Percentiles rank a stretch among this genome's conserved stretches.
Evolutionary conservation across 2,888 invertebrate species (phyloP).

Genomic region (Vesta saturnalis): DNA sequence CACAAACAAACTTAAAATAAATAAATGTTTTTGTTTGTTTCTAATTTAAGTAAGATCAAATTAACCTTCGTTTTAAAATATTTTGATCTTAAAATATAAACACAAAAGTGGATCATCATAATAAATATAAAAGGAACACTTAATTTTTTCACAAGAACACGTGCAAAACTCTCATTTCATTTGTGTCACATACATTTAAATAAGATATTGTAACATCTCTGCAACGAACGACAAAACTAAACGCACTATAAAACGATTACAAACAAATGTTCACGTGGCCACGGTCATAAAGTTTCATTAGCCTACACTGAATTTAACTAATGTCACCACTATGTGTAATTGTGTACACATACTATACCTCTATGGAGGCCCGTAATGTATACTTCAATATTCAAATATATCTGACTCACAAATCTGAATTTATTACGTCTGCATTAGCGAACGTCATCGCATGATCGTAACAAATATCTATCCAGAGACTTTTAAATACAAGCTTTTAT

Average conservation of each 20-base stretch:
- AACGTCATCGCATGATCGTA: slow-evolving; percentile 59
- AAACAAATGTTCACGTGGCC: slow-evolving; percentile 30
- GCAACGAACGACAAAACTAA: slow-evolving; percentile 15
- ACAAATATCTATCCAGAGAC: slow-evolving; percentile 52
- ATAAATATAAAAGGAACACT: background rate
- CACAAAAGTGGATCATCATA: background rate
- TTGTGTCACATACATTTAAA: background rate
- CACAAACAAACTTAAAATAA: slow-evolving; percentile 2
- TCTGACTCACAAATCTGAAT: slow-evolving; percentile 62
- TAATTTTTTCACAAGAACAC: background rate
- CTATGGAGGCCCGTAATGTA: slow-evolving; percentile 53
- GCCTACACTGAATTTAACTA: slow-evolving; percentile 61
- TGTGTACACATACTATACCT: slow-evolving; percentile 58
- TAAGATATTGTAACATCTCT: background rate
- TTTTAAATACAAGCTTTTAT: slow-evolving; percentile 29
- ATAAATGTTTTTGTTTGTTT: slow-evolving; percentile 6
- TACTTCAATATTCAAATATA: slow-evolving; percentile 60
- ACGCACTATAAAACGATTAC: slow-evolving; percentile 33
- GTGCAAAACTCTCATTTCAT: background rate
- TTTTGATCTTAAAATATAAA: slow-evolving; percentile 8
- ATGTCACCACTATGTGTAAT: slow-evolving; percentile 63
- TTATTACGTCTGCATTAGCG: slow-evolving; percentile 59
- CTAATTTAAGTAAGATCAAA: background rate
- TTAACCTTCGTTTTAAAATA: slow-evolving; percentile 5
- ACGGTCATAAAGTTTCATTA: slow-evolving; percentile 62